Evolutionary conservation across 2,797 vertebrate species (phyloP), one percentile per base, ranked within the genome.

Genomic region (Tympanoctomys barrerae): DNA sequence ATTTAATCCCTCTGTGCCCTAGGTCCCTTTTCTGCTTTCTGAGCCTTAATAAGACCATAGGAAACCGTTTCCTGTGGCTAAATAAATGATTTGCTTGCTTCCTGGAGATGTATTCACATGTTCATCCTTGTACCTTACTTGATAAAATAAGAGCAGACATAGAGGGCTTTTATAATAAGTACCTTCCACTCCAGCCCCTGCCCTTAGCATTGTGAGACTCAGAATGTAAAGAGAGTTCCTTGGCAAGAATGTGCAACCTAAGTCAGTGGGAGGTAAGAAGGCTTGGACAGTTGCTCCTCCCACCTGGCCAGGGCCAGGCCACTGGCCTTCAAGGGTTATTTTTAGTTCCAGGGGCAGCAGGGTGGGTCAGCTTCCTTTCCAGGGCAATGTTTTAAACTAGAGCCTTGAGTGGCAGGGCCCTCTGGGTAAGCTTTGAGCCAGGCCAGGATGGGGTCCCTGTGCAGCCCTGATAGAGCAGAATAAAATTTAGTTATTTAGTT

Each of bases 1-100:
- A 89, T 36, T 95, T 95, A 94, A 96, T 96, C 93, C 62, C 33
- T 81, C 62, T 90, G 66, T 96, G 90, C 68, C 78, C 95, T 83
- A 24, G 24, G 75, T 94, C 68, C 42, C 39, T 94, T 88, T 95
- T 90, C 75, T 90, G 90, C 88, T 93, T 93, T 88, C 31, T 82
- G 87, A 93, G 94, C 81, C 87, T 95, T 96, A 94, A 71, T 19
- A 52, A 31, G 59, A 54, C 92, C 59, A 70, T 8, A 1, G 62
- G 64, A 87, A 92, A 93, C 89, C 64, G 59, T 93, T 71, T 93
- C 85, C 39, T 91, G 73, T 64, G 57, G 68, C 75, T 94, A 89
- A 88, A 89, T 62, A 89, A 95, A 61, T 33, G 54, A 91, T 84
- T 85, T 94, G 42, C 95, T 95, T 61, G 39, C 71, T 96, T 96